Percentiles rank a stretch among this genome's conserved stretches.
Evolutionary conservation across 2,113 vertebrate genomes (phyloP).

Genomic region (Atherinomorus stipes): DNA sequence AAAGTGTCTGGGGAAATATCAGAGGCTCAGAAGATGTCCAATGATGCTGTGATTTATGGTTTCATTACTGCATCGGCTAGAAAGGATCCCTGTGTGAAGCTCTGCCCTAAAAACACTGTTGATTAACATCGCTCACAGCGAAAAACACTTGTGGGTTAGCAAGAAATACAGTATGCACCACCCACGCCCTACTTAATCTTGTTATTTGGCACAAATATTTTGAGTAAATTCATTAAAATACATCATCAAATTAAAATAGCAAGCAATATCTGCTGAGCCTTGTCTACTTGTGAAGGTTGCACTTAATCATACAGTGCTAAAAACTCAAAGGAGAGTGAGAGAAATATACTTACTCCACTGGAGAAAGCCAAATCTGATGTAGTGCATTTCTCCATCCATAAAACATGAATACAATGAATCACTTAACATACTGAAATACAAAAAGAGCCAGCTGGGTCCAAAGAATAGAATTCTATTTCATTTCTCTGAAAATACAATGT

Average conservation of each 20-base stretch:
- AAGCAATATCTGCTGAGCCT: conserved; percentile 12
- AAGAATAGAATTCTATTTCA: conserved; percentile 51
- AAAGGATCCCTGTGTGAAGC: conserved; percentile 58
- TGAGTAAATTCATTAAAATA: conserved; percentile 20
- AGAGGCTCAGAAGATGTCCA: conserved; percentile 69
- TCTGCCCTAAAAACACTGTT: conserved; percentile 38
- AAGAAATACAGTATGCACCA: conserved; percentile 13
- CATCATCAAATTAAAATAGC: conserved; percentile 17
- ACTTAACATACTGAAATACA: conserved; percentile 67
- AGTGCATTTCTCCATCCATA: conserved; percentile 63
- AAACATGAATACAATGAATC: conserved; percentile 74
- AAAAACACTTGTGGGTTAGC: conserved; percentile 45
- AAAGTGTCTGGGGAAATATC: conserved; percentile 76
- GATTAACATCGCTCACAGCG: conserved; percentile 51
- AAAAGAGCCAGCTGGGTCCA: conserved; percentile 20
- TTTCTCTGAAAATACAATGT: conserved; percentile 54
- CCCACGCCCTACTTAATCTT: conserved; percentile 15
- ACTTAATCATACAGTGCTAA: conserved; percentile 25
- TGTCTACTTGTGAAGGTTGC: conserved; percentile 25
- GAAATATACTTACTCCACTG: conserved; percentile 34
- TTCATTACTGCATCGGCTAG: conserved; percentile 66
- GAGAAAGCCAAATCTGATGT: conserved; percentile 47
- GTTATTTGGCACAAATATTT: conserved; percentile 6
- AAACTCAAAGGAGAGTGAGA: conserved; percentile 22
- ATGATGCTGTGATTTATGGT: conserved; percentile 79